phyloP scores from a whole-genome alignment of 2,113 vertebrate genomes.

The Nannospalax galili region DNA sequence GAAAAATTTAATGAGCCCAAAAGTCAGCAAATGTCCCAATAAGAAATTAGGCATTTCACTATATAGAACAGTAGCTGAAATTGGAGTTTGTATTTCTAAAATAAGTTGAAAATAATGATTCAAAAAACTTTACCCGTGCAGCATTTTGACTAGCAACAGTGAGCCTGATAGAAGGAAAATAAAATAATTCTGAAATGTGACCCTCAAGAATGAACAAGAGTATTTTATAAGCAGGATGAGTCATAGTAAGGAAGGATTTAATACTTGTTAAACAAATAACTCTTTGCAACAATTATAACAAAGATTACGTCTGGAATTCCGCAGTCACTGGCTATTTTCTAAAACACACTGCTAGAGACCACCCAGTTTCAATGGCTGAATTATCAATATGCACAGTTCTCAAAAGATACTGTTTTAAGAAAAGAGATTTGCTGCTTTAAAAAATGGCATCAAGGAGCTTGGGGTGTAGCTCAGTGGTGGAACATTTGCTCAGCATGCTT shows the following conservation, averaged over 20 bases:
- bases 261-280: constrained; percentile 63
- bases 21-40: not conserved
- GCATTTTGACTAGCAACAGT: not conserved
- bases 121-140: not conserved
- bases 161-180: not conserved
- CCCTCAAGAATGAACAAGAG: constrained; percentile 19
- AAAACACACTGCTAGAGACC: constrained; percentile 48
- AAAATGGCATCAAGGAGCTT: not conserved
- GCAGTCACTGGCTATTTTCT: constrained; percentile 19
- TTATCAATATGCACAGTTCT: constrained; percentile 40
- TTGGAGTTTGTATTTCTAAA: constrained; percentile 21
- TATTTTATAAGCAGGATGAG: not conserved
- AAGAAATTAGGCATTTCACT: not conserved
- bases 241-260: constrained; percentile 52
- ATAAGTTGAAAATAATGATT: not conserved
- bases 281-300: constrained; percentile 54
- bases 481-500: too few species aligned
- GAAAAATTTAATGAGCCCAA: not conserved
- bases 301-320: constrained; percentile 50
- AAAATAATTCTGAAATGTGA: constrained; percentile 17
- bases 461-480: not conserved
- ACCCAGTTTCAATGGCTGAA: constrained; percentile 52
- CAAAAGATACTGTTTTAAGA: constrained; percentile 49
- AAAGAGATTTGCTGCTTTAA: not conserved
- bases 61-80: not conserved